Conservation (phyloP, 2,888 invertebrate species). For the Beris morrisii region DNA sequence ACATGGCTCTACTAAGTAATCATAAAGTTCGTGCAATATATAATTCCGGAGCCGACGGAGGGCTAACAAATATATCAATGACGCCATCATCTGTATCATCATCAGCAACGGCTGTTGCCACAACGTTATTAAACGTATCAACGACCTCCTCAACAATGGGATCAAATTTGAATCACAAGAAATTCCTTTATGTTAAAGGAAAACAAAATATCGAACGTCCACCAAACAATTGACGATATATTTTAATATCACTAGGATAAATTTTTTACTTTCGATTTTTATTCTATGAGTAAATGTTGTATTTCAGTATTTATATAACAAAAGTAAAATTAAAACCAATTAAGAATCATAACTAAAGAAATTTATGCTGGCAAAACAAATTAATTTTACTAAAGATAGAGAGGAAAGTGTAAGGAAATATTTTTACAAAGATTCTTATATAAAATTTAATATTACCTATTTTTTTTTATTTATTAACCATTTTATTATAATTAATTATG, state of each 20-base stretch:
- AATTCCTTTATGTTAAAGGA: constrained; percentile 29
- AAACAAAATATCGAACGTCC: constrained; percentile 14
- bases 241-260: constrained; percentile 22
- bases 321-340: neutral
- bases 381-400: too few species aligned
- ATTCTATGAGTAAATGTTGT: neutral
- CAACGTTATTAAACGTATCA: constrained; percentile 4
- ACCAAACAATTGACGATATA: constrained; percentile 23
- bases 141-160: neutral
- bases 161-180: constrained; percentile 2
- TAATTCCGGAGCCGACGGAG: constrained; percentile 30
- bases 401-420: too few species aligned
- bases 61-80: constrained; percentile 2
- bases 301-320: neutral
- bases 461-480: too few species aligned
- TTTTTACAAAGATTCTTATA: too few species aligned
- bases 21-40: constrained; percentile 37
- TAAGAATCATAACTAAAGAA: too few species aligned
- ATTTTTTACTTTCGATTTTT: constrained; percentile 14
- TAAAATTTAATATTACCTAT: too few species aligned
- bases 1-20: constrained; percentile 15
- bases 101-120: neutral
- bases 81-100: neutral
- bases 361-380: too few species aligned
- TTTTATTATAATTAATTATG: too few species aligned